Percentiles rank a stretch among this genome's conserved stretches.
Evolutionary conservation across 2,888 invertebrate genomes (phyloP).

Genomic region (Philaethria dido): DNA sequence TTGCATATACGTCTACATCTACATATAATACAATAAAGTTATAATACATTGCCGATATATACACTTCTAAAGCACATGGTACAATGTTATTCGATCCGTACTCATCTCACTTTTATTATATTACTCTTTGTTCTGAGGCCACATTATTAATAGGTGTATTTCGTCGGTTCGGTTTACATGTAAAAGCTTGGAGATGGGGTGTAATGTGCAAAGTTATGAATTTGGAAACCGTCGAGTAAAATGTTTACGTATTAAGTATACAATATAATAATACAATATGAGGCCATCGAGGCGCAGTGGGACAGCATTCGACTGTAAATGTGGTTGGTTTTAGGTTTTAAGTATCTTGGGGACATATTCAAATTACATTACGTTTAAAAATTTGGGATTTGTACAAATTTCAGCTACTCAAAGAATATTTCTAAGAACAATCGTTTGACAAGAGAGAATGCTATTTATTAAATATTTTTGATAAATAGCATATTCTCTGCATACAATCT

Average conservation of each 20-base stretch:
- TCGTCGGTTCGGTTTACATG: slow-evolving; percentile 27
- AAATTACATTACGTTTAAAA: too few species aligned
- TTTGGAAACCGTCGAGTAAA: slow-evolving; percentile 8
- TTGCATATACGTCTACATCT: neutral
- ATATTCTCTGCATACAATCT: too few species aligned
- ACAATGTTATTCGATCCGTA: slow-evolving; percentile 5
- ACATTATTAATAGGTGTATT: slow-evolving; percentile 28
- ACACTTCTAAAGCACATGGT: neutral
- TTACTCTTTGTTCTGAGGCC: slow-evolving; percentile 15
- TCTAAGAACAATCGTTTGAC: too few species aligned
- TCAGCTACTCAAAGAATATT: too few species aligned
- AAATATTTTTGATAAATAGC: too few species aligned
- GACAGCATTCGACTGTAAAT: too few species aligned
- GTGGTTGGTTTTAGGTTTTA: too few species aligned
- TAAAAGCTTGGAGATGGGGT: slow-evolving; percentile 20
- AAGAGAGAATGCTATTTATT: too few species aligned
- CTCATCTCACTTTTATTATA: slow-evolving; percentile 11
- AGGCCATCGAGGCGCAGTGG: too few species aligned
- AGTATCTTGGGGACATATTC: too few species aligned
- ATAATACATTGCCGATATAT: neutral
- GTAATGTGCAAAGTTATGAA: slow-evolving; percentile 19
- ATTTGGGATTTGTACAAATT: too few species aligned
- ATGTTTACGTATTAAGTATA: neutral
- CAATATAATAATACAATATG: too few species aligned
- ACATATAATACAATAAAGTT: neutral